phyloP scores from a whole-genome alignment of 2,797 vertebrate species.

The Vipera ursinii region DNA sequence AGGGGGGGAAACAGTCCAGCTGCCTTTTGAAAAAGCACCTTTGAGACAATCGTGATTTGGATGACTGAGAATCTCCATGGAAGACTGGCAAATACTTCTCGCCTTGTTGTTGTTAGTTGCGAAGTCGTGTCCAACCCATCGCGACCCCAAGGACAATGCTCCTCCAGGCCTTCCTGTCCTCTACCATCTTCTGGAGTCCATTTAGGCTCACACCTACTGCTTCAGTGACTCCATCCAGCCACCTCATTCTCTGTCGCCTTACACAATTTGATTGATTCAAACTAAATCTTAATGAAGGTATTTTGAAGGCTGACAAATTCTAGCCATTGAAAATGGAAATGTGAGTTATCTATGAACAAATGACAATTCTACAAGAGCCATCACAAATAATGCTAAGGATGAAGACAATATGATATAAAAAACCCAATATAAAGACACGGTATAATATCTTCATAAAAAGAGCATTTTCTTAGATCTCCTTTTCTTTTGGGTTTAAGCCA shows the following conservation, averaged over 20 bases:
- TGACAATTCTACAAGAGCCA: neutral
- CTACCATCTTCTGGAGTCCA: too few species aligned
- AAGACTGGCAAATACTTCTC: too few species aligned
- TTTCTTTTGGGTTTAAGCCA: constrained; percentile 4
- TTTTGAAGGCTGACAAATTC: constrained; percentile 32
- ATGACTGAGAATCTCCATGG: too few species aligned
- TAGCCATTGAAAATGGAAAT: constrained; percentile 32
- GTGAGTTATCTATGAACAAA: constrained; percentile 47
- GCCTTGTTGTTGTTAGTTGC: constrained; percentile 7
- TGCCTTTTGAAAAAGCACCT: too few species aligned
- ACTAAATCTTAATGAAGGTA: constrained; percentile 32
- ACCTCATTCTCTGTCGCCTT: constrained; percentile 12
- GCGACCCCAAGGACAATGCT: too few species aligned
- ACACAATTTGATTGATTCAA: constrained; percentile 42
- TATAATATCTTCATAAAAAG: rapidly evolving
- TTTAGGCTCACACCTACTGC: too few species aligned
- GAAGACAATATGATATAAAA: neutral
- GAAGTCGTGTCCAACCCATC: too few species aligned
- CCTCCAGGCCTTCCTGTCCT: too few species aligned
- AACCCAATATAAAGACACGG: neutral
- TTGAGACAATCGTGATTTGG: too few species aligned
- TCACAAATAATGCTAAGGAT: neutral
- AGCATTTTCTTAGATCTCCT: rapidly evolving
- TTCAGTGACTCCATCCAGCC: too few species aligned
- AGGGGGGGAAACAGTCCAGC: too few species aligned